Percentiles rank a stretch among this genome's conserved stretches.
These are phyloP conservation scores for Sinonovacula constricta DNA, from an alignment of 1,140 invertebrate genomes.

Conservation along the genomic window DNA sequence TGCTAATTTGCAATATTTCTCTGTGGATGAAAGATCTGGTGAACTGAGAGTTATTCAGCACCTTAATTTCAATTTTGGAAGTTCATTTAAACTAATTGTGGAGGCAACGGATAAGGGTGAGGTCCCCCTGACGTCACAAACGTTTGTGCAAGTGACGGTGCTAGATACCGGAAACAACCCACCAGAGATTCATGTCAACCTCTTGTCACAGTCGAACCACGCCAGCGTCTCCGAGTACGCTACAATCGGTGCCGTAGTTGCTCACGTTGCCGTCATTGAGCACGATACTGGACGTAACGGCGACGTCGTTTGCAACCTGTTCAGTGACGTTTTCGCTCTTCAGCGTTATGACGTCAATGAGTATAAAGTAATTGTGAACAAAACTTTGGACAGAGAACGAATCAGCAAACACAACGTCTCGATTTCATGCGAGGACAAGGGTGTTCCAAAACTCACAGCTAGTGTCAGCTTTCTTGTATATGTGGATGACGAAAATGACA, in stretches of 20 bases:
- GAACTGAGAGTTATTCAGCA: conserved; percentile 51
- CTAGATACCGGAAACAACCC: conserved; percentile 73
- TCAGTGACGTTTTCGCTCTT: conserved; percentile 57
- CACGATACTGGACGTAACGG: conserved; percentile 62
- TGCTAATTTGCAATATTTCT: conserved; percentile 54
- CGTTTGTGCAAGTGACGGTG: conserved; percentile 67
- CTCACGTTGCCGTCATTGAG: conserved; percentile 60
- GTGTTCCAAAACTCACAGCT: conserved; percentile 53
- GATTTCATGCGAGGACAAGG: conserved; percentile 59
- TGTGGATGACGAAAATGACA: conserved; percentile 76
- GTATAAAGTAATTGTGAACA: conserved; percentile 66
- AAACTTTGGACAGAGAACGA: conserved; percentile 88
- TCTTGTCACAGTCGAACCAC: conserved; percentile 52
- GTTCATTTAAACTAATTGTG: conserved; percentile 59
- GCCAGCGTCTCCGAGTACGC: conserved; percentile 57
- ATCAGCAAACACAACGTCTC: conserved; percentile 86
- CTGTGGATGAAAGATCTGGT: conserved; percentile 51
- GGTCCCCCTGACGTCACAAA: conserved; percentile 54
- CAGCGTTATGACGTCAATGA: conserved; percentile 59
- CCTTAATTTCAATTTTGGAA: conserved; percentile 48
- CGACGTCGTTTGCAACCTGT: conserved; percentile 57
- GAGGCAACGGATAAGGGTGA: conserved; percentile 58
- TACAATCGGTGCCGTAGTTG: conserved; percentile 60
- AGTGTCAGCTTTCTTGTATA: conserved; percentile 66
- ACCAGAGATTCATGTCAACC: conserved; percentile 70